These are phyloP conservation scores for Bilobella aurantiaca DNA, from an alignment of 1,140 invertebrate species.

Conservation along the genomic window DNA sequence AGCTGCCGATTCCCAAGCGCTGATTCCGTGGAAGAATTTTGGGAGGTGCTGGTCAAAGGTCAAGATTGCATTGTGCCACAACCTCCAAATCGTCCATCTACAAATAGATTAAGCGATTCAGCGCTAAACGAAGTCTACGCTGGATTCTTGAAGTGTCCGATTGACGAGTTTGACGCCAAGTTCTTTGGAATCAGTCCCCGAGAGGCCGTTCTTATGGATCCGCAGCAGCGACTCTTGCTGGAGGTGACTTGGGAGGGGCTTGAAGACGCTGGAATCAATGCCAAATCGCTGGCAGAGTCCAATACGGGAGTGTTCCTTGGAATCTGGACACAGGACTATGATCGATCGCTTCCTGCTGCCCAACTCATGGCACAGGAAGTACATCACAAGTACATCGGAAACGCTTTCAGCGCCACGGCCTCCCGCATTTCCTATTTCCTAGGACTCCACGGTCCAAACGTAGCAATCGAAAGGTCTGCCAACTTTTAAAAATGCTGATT, in stretches of 20 bases:
- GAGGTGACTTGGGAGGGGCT: conserved; percentile 53
- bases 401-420: conserved; percentile 9
- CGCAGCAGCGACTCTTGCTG: conserved; percentile 50
- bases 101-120: too few species aligned
- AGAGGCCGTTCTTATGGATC: conserved; percentile 52
- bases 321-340: neutral
- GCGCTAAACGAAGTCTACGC: too few species aligned
- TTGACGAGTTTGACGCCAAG: conserved; percentile 42
- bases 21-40: too few species aligned
- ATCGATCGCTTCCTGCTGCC: neutral
- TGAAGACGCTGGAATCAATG: conserved; percentile 40
- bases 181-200: conserved; percentile 48
- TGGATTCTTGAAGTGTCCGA: conserved; percentile 18
- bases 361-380: neutral
- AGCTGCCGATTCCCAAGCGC: too few species aligned
- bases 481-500: neutral
- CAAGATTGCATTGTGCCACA: too few species aligned
- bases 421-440: conserved; percentile 12
- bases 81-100: too few species aligned
- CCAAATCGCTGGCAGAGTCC: neutral
- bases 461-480: conserved; percentile 6
- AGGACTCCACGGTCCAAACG: conserved; percentile 16
- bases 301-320: conserved; percentile 15
- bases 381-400: conserved; percentile 14
- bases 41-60: too few species aligned